Evolutionary conservation across 2,113 vertebrate species (phyloP), one percentile per base, ranked within the genome.

Genomic region (Anguilla japonica): DNA sequence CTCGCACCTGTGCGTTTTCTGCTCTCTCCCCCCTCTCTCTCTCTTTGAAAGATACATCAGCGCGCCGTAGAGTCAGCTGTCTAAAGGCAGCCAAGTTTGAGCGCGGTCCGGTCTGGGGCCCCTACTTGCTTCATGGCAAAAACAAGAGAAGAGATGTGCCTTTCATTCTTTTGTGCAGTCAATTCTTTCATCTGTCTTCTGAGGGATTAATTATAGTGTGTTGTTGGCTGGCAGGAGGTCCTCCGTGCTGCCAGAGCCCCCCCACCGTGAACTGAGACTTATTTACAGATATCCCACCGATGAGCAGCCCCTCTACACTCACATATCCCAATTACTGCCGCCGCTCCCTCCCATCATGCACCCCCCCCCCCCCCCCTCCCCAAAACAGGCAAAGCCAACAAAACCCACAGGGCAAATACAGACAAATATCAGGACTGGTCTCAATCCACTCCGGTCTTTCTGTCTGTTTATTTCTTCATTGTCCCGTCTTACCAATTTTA

Each of bases 151-250:
- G 63, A 39, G 57, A 79, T 79, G 11, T 34, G 85, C 79, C 39
- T 87, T 34, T 89, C 89, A 22, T 87, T 85, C 67, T 88, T 84
- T 83, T 83, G 82, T 89, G 56, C 56, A 82, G 85, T 67, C 87
- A 4, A 71, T 89, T 89, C 87, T 89, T 88, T 87, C 41, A 82
- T 90, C 87, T 84, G 84, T 86, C 88, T 89, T 89, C 88, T 84
- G 87, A 90, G 89, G 85, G 88, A 87, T 89, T 92, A 90, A 90
- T 90, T 90, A 90, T 81, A 86, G 86, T 87, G 87, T 90, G 88
- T 88, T 84, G 79, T 85, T n/a, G 63, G 41, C 87, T 50, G 50
- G 83, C 83, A 84, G 80, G 43, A 82, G 83, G 82, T n/a, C 86
- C 63, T 57, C 16, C 26, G 14, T 46, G 15, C 78, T 57, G 75